phyloP scores from a whole-genome alignment of 2,113 vertebrate species.

The Protobothrops flavoviridis region DNA sequence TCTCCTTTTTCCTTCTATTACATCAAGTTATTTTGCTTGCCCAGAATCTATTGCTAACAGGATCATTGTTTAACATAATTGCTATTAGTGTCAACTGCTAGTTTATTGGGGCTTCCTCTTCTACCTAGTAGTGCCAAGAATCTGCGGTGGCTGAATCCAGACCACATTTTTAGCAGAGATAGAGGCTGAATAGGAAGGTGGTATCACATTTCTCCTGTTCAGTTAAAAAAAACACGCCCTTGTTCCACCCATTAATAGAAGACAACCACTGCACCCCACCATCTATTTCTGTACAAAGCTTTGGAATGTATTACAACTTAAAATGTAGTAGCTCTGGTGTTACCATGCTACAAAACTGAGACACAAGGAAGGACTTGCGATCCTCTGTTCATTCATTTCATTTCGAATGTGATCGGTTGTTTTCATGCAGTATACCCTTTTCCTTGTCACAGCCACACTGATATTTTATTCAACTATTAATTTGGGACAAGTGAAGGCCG shows the following conservation, averaged over 20 bases:
- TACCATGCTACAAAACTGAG: neutral
- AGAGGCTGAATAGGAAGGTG: neutral
- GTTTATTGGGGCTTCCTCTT: neutral
- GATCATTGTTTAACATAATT: neutral
- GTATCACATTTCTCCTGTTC: neutral
- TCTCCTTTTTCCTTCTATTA: neutral
- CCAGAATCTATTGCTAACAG: neutral
- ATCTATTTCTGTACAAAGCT: neutral
- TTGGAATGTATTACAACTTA: neutral
- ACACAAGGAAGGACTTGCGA: neutral
- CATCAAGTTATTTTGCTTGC: neutral
- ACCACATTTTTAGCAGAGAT: neutral
- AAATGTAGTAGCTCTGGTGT: neutral
- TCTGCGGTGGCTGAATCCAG: neutral
- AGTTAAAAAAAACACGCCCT: neutral
- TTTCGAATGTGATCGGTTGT: neutral
- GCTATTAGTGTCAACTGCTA: neutral
- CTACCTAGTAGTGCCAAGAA: neutral
- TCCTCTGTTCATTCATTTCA: neutral
- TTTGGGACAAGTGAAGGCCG: neutral
- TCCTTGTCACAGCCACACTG: neutral
- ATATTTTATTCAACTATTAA: neutral
- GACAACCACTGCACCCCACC: neutral
- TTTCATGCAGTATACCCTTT: neutral
- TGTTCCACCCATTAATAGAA: neutral